Evolutionary conservation across 2,888 invertebrate species (phyloP).

Genomic region (Plebejus melissa): DNA sequence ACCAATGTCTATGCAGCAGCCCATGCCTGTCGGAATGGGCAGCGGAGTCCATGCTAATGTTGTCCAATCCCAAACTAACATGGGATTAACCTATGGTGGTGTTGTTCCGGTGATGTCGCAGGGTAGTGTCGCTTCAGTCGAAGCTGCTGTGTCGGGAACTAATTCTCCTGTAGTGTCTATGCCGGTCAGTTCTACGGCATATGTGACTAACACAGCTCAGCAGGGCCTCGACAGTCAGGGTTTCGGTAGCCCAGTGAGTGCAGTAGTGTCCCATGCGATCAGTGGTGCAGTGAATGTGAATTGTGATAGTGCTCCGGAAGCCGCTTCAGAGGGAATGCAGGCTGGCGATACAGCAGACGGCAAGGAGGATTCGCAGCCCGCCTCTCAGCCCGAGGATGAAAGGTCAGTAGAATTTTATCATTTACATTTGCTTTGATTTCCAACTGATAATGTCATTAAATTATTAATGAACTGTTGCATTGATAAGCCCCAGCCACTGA

Average conservation of each 20-base stretch:
- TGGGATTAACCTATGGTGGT: slow-evolving; percentile 65
- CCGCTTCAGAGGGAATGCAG: slow-evolving; percentile 56
- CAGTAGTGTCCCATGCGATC: slow-evolving; percentile 68
- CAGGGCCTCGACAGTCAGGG: slow-evolving; percentile 69
- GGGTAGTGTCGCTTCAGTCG: slow-evolving; percentile 67
- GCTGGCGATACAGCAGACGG: slow-evolving; percentile 64
- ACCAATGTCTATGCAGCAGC: slow-evolving; percentile 75
- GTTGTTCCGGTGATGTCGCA: slow-evolving; percentile 77
- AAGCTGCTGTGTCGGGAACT: slow-evolving; percentile 71
- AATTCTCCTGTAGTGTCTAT: slow-evolving; percentile 74
- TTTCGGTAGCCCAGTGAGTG: slow-evolving; percentile 76
- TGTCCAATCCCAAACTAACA: slow-evolving; percentile 73
- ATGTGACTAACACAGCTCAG: slow-evolving; percentile 56
- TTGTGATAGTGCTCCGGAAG: slow-evolving; percentile 70
- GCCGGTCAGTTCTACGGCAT: slow-evolving; percentile 67
- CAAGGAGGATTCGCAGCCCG: slow-evolving; percentile 64
- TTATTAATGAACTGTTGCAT: slow-evolving; percentile 11
- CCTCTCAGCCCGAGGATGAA: slow-evolving; percentile 69
- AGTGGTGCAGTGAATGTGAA: slow-evolving; percentile 71
- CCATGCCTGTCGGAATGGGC: slow-evolving; percentile 69
- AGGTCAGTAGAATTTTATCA: slow-evolving; percentile 53
- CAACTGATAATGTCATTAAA: neutral
- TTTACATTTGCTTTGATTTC: slow-evolving; percentile 3
- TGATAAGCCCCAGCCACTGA: neutral
- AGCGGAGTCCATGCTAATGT: slow-evolving; percentile 68